Evolutionary conservation across 2,888 invertebrate species (phyloP), one percentile per base, ranked within the genome.

Genomic region (Drosophila anomalipes): DNA sequence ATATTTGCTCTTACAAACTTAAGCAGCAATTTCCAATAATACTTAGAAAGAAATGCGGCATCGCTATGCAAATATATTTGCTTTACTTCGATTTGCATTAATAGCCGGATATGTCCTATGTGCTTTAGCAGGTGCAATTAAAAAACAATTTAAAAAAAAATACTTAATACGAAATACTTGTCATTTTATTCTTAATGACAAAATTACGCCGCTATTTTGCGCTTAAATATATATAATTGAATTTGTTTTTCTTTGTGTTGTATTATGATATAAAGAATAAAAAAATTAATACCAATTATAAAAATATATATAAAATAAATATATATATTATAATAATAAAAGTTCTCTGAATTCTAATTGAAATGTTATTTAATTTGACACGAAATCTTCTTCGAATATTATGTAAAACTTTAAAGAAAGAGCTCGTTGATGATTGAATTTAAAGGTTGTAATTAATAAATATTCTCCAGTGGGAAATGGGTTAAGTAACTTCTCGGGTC

Each of bases 401-500:
- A 32, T 1, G n/a, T 53, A 53, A 14, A 32, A 22, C 30, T 53
- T 14, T 1, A 53, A 4, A 2, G n/a, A 14, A 32, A 32, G 0
- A 53, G 14, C 52, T 32, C 0, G 19, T 16, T 22, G 32, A 22
- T 35, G 22, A 32, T 56, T 16, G 0, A 56, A 0, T 10, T 12
- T 37, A 12, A 28, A 28, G 12, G 12, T 56, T 26, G 37, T 3
- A 37, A 35, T 65, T 12, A 80, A 14, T 53, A 60, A 12, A 49
- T 76, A 80, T 6, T 69, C 69, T 2, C 66, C 79, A 4, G 59
- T 72, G 35, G 81, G 76, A 5, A 80, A 10, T 0, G 47, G 32
- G 14, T 26, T 22, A 0, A 59, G 56, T 1, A 79, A 32, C 30
- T n/a, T 60, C 5, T 70, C 61, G 16, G 33, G 3, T 7, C 12